Evolutionary conservation across 2,113 vertebrate species (phyloP), one percentile per base, ranked within the genome.

Genomic region (Tiliqua scincoides): DNA sequence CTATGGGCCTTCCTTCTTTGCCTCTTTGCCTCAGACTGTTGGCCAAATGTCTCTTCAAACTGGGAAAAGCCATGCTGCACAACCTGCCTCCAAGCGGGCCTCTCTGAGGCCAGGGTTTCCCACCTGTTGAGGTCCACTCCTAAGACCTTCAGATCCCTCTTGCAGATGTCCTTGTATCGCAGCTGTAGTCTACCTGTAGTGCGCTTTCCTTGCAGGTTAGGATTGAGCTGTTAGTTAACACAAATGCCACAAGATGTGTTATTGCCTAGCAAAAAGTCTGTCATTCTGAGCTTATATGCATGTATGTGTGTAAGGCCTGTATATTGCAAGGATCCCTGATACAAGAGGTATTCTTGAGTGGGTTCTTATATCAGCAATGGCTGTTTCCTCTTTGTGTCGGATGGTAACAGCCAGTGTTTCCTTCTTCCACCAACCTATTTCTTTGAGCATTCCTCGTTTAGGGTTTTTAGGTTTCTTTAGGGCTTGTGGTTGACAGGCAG

Each of bases 351-450:
- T 63, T 92, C 79, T 85, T 74, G 87, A 89, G 89, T 59, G n/a
- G 37, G 4, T 63, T 83, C 77, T 82, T 48, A 32, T 10, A 57
- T 72, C 91, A 62, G 80, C 88, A 59, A 86, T 77, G 86, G 52
- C 63, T 92, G 89, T 76, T 89, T 89, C 89, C 89, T 82, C 89
- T 65, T 11, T 89, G 90, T 94, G 93, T 90, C 43, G 63, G 87
- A 92, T 90, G 89, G 89, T 83, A 92, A 73, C 67, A 79, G 83
- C 79, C 93, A 93, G 90, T 92, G 86, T 86, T 94, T 95, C 93
- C 93, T 95, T 83, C 23, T 61, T 74, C 72, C 85, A 87, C 88
- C 83, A 89, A 88, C 93, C 93, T 93, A 92, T 73, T 77, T 85
- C 74, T 82, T 52, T 83, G 63, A 87, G 77, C 71, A 79, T 62